These are phyloP conservation scores for Aleiodes alternator DNA, from an alignment of 2,888 invertebrate genomes.

Conservation along the genomic window DNA sequence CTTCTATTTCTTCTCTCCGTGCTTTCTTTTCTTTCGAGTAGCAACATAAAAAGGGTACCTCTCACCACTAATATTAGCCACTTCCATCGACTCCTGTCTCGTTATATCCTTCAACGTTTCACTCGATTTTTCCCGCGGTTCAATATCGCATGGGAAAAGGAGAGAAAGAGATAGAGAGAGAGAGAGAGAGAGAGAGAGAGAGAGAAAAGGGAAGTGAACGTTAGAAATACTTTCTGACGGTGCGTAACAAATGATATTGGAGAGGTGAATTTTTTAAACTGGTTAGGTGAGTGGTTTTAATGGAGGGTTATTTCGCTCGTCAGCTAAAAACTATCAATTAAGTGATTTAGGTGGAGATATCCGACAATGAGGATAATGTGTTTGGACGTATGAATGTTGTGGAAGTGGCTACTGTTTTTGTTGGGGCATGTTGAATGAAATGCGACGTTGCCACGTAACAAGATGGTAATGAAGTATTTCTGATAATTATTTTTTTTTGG, in stretches of 20 bases:
- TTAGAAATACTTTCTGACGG: background rate
- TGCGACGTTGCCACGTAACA: no score
- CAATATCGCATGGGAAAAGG: constrained; percentile 12
- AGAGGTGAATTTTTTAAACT: background rate
- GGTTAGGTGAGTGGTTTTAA: constrained; percentile 12
- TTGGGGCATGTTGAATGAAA: no score
- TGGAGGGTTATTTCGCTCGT: constrained; percentile 21
- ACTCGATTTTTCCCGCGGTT: constrained; percentile 8
- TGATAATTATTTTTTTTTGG: no score
- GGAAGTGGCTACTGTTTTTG: constrained; percentile 45
- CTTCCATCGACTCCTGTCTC: constrained; percentile 47
- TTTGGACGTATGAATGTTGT: constrained; percentile 46
- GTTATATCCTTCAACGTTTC: constrained; percentile 51
- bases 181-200: background rate
- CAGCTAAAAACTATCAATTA: constrained; percentile 55
- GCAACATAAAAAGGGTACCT: constrained; percentile 48
- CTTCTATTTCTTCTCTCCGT: constrained; percentile 45
- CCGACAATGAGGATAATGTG: constrained; percentile 49
- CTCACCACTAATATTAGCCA: constrained; percentile 51
- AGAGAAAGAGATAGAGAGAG: no score
- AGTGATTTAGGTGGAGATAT: constrained; percentile 46
- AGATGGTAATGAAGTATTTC: no score
- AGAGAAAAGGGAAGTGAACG: background rate
- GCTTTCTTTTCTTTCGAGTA: constrained; percentile 43
- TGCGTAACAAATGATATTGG: background rate